phyloP scores from a whole-genome alignment of 2,113 vertebrate species.

The Coracopsis vasa region DNA sequence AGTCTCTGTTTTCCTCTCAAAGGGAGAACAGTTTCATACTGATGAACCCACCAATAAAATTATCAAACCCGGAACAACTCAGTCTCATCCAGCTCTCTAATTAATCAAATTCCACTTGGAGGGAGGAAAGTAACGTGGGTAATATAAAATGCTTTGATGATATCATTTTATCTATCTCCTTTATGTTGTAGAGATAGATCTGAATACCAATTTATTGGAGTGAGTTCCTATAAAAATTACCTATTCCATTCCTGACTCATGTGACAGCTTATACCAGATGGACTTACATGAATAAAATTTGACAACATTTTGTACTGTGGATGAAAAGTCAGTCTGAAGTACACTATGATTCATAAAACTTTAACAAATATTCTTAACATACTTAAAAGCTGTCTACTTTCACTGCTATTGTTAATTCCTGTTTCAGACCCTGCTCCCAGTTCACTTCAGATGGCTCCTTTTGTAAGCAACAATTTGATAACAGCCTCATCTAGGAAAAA shows the following conservation, averaged over 20 bases:
- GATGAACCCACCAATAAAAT: not conserved
- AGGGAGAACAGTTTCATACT: not conserved
- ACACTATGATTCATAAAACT: slow-evolving; percentile 3
- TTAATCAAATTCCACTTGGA: not conserved
- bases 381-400: not conserved
- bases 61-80: not conserved
- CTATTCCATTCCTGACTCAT: not conserved
- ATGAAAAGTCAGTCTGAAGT: not conserved
- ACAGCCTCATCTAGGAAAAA: not conserved
- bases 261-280: not conserved
- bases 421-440: not conserved
- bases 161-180: not conserved
- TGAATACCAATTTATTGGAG: not conserved
- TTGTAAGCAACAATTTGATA: not conserved
- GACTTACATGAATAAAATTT: not conserved
- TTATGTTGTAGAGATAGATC: not conserved
- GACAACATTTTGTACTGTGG: not conserved
- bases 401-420: not conserved
- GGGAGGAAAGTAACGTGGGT: not conserved
- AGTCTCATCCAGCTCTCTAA: not conserved
- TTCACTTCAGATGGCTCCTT: not conserved
- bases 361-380: not conserved
- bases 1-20: not conserved
- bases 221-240: not conserved
- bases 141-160: not conserved